A percentile compares a stretch with the other conserved stretches of the same genome.
Evolutionary conservation across 2,113 vertebrate genomes (phyloP).

Genomic region (Rynchops niger): DNA sequence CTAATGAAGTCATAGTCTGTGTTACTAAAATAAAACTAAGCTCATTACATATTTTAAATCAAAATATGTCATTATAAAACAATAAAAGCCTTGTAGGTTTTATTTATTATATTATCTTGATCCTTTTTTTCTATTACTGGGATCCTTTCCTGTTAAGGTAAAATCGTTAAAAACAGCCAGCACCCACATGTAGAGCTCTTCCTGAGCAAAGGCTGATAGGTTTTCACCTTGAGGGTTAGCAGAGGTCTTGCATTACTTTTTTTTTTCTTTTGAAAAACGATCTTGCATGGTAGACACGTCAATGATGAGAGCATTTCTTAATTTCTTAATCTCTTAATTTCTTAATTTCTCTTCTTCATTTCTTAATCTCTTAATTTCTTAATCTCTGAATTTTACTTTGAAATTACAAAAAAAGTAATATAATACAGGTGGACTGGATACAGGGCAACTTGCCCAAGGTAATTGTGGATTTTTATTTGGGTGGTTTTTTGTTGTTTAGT

Average conservation of each 20-base stretch:
- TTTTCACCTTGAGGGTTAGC: neutral
- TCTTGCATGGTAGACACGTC: neutral
- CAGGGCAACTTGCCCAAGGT: fast-evolving
- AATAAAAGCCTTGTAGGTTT: neutral
- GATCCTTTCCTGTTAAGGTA: neutral
- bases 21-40: neutral
- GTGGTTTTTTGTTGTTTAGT: no score
- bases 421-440: neutral
- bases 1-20: neutral
- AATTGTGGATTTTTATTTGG: neutral
- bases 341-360: no score
- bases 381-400: neutral
- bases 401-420: neutral
- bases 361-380: no score
- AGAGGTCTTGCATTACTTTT: neutral
- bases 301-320: neutral
- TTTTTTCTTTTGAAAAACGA: neutral
- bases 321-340: no score
- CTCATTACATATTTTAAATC: neutral
- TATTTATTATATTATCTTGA: neutral
- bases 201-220: neutral
- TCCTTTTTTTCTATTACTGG: neutral
- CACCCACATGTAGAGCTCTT: neutral
- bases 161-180: neutral
- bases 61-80: neutral